phyloP scores from a whole-genome alignment of 2,113 vertebrate genomes.

The Pseudorasbora parva region DNA sequence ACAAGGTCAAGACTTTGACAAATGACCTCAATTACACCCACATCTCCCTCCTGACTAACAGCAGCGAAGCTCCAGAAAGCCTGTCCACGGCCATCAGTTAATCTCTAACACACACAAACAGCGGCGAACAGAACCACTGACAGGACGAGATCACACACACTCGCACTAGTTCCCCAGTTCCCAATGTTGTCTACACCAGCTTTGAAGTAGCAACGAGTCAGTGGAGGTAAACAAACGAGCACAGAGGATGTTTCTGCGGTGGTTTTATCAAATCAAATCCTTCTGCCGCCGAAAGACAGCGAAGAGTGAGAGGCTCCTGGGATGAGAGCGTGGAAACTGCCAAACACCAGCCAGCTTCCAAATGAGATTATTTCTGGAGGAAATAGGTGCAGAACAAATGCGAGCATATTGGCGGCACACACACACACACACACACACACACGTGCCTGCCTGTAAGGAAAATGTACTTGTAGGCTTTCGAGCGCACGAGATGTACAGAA shows the following conservation, averaged over 20 bases:
- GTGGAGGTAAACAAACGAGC: conserved; percentile 38
- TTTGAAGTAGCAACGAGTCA: conserved; percentile 36
- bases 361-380: conserved; percentile 44
- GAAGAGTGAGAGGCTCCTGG: conserved; percentile 32
- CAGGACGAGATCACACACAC: conserved; percentile 33
- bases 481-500: neutral
- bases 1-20: conserved; percentile 63
- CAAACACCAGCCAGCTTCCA: conserved; percentile 32
- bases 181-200: conserved; percentile 25
- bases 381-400: neutral
- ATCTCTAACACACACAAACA: conserved; percentile 31
- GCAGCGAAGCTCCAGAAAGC: conserved; percentile 39
- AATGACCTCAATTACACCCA: conserved; percentile 61
- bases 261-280: conserved; percentile 52
- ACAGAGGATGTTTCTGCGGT: conserved; percentile 6
- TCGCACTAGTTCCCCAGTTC: conserved; percentile 23
- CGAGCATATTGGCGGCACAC: neutral
- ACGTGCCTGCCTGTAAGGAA: neutral
- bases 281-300: conserved; percentile 13
- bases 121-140: neutral
- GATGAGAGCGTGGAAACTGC: conserved; percentile 35
- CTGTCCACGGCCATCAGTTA: conserved; percentile 46
- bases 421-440: neutral
- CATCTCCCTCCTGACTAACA: conserved; percentile 53
- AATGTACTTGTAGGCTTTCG: neutral